These are phyloP conservation scores for Hozukius guyotensis DNA, from an alignment of 2,797 vertebrate species.

Conservation along the genomic window DNA sequence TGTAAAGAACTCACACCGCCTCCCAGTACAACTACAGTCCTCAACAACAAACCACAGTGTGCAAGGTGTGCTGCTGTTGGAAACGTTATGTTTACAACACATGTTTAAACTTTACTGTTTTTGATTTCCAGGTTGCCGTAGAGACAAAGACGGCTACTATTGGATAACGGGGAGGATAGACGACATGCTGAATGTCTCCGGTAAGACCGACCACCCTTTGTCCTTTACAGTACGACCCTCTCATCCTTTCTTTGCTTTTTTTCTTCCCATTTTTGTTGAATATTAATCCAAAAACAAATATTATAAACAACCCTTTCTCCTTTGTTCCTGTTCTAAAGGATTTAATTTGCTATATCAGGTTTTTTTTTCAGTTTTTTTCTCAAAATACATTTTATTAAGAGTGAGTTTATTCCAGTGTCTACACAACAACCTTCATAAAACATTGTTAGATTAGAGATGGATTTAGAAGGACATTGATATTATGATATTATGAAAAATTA, in stretches of 20 bases:
- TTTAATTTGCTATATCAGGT: not conserved
- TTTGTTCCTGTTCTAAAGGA: not conserved
- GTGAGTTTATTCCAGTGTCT: too few relatives aligned
- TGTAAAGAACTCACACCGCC: not conserved
- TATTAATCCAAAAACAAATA: not conserved
- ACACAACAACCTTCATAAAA: too few relatives aligned
- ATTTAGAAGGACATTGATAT: not conserved
- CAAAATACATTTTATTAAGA: too few relatives aligned
- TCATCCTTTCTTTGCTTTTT: not conserved
- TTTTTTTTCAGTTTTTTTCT: not conserved
- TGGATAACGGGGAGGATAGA: conserved; percentile 98
- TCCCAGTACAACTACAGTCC: not conserved
- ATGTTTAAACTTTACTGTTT: not conserved
- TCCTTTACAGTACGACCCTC: too few relatives aligned
- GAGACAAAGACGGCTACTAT: conserved; percentile 96
- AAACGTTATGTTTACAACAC: not conserved
- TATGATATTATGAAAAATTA: not conserved
- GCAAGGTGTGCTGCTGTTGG: not conserved
- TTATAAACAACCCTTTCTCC: too few relatives aligned
- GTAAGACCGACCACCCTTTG: conserved; percentile 72
- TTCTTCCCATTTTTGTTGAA: not conserved
- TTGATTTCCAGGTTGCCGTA: conserved; percentile 86
- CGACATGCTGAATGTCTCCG: conserved; percentile 98
- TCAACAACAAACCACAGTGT: too few relatives aligned
- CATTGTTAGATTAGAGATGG: not conserved